Percentiles rank a stretch among this genome's conserved stretches.
These are phyloP conservation scores for Gallinago paraguaiae DNA, from an alignment of 2,113 vertebrate species.

Conservation along the genomic window DNA sequence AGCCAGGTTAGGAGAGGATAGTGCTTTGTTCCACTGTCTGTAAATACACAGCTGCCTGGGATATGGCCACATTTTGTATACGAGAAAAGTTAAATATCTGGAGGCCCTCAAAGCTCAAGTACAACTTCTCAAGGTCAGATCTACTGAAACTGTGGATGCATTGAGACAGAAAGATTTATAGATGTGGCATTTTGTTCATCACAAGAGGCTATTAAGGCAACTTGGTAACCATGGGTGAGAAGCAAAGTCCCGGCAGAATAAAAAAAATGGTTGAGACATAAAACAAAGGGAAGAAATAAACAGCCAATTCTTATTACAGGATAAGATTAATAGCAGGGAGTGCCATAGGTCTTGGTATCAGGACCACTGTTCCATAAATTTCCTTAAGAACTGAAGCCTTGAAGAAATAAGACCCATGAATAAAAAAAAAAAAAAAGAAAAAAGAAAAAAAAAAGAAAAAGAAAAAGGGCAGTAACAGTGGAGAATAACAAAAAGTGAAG, in stretches of 20 bases:
- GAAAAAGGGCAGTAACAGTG: not conserved
- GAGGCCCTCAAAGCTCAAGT: constrained; percentile 51
- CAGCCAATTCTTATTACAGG: constrained; percentile 10
- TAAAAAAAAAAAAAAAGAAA: not conserved
- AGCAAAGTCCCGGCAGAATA: not conserved
- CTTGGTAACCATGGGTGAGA: constrained; percentile 49
- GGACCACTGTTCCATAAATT: constrained; percentile 36
- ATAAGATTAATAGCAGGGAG: constrained; percentile 39
- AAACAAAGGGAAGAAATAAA: constrained; percentile 53
- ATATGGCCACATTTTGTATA: not conserved
- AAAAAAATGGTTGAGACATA: not conserved
- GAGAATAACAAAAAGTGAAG: not conserved
- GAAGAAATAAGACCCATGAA: not conserved
- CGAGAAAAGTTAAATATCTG: not conserved
- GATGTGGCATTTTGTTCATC: constrained; percentile 41
- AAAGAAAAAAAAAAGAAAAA: not conserved
- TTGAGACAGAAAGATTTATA: constrained; percentile 57
- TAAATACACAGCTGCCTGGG: not conserved
- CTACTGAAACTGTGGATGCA: not conserved
- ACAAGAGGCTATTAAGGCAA: constrained; percentile 53
- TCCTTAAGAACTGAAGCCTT: constrained; percentile 9
- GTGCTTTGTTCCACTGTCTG: not conserved
- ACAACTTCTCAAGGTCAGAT: constrained; percentile 42
- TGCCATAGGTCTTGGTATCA: constrained; percentile 35
- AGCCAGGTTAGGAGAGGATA: not conserved